These are phyloP conservation scores for Lepus townsendii DNA, from an alignment of 2,797 vertebrate species.

Conservation along the genomic window DNA sequence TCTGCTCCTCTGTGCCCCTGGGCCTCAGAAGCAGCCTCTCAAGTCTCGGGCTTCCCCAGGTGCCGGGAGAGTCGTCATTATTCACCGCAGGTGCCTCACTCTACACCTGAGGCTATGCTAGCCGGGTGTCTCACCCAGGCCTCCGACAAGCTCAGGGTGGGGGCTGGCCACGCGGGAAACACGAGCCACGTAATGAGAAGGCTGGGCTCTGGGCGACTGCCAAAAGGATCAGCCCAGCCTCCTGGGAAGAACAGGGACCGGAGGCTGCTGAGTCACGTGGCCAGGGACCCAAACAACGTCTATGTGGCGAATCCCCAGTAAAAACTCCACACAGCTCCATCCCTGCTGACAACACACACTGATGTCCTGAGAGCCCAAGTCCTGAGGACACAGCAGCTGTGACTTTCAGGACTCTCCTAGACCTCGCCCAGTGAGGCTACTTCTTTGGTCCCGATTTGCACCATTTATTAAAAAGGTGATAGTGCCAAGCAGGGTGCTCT, in stretches of 20 bases:
- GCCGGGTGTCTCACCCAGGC: neutral
- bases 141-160: neutral
- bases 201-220: neutral
- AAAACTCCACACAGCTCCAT: neutral
- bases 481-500: neutral
- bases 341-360: neutral
- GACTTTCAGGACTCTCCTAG: neutral
- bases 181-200: neutral
- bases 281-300: neutral
- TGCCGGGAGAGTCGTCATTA: neutral
- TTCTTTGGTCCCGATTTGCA: neutral
- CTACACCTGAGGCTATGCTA: neutral
- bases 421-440: neutral
- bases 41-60: neutral
- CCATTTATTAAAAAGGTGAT: neutral
- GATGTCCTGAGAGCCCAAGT: neutral
- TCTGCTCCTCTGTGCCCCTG: neutral
- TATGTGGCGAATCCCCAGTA: neutral
- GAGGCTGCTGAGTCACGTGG: neutral
- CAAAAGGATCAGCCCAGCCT: neutral
- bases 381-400: neutral
- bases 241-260: neutral
- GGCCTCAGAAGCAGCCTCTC: slow-evolving; percentile 3
- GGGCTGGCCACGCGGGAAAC: neutral
- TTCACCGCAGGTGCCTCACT: neutral